Percentiles rank a stretch among this genome's conserved stretches.
These are phyloP conservation scores for Epinephelus cyanopodus DNA, from an alignment of 2,113 vertebrate genomes.

Conservation along the genomic window DNA sequence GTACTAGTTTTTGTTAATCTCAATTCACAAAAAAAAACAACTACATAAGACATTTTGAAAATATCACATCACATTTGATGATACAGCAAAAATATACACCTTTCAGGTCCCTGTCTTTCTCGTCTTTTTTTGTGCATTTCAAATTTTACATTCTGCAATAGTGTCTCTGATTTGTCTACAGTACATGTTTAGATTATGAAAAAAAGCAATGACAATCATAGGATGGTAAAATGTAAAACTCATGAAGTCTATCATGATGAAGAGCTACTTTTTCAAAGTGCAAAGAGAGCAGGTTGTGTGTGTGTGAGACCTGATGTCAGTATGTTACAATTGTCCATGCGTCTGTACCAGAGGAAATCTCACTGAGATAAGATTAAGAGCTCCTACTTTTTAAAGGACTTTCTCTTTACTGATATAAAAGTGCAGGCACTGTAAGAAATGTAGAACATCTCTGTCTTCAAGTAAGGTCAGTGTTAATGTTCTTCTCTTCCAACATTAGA, in stretches of 20 bases:
- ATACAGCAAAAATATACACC: constrained; percentile 78
- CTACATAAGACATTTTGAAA: constrained; percentile 71
- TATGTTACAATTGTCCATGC: constrained; percentile 51
- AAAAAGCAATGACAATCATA: constrained; percentile 57
- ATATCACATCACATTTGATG: constrained; percentile 73
- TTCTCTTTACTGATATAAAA: constrained; percentile 73
- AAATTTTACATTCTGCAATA: constrained; percentile 77
- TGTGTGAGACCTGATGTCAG: constrained; percentile 76
- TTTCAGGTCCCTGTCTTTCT: constrained; percentile 72
- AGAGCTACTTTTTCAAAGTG: constrained; percentile 84
- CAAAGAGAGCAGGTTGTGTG: constrained; percentile 78
- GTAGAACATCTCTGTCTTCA: constrained; percentile 77
- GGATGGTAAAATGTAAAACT: constrained; percentile 48
- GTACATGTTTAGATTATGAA: constrained; percentile 63
- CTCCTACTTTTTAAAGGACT: constrained; percentile 63
- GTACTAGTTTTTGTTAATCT: constrained; percentile 73
- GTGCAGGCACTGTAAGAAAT: constrained; percentile 84
- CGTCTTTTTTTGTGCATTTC: constrained; percentile 82
- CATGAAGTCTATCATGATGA: constrained; percentile 58
- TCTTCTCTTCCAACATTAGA: constrained; percentile 51
- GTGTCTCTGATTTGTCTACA: constrained; percentile 71
- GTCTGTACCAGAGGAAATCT: constrained; percentile 70
- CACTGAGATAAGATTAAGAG: constrained; percentile 69
- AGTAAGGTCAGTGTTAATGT: constrained; percentile 75
- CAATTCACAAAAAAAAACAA: constrained; percentile 68